Evolutionary conservation across 2,797 vertebrate genomes (phyloP).

Genomic region (Cyprinodon diabolis): DNA sequence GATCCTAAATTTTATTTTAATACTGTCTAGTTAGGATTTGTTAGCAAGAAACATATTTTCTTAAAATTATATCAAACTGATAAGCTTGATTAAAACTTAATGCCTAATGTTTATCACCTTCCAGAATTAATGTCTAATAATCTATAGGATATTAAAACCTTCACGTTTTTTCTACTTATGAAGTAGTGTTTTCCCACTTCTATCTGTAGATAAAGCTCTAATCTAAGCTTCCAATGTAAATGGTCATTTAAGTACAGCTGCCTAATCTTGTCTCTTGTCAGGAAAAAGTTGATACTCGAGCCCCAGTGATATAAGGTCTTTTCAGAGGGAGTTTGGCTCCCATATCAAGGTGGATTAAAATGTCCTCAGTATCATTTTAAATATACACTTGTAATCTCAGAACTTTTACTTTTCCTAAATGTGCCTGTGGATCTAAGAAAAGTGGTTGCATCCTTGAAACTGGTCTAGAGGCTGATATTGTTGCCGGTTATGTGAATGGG

Average conservation of each 20-base stretch:
- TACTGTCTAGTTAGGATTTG: neutral
- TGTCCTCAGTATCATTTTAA: constrained; percentile 56
- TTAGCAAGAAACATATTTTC: neutral
- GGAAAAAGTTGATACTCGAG: constrained; percentile 51
- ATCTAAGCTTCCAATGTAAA: constrained; percentile 46
- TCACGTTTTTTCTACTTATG: constrained; percentile 23
- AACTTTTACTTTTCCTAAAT: constrained; percentile 33
- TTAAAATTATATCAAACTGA: neutral
- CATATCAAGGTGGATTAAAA: constrained; percentile 58
- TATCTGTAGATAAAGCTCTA: constrained; percentile 56
- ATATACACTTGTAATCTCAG: constrained; percentile 58
- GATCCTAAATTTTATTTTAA: neutral
- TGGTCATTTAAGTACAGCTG: constrained; percentile 45
- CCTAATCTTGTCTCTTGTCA: constrained; percentile 66
- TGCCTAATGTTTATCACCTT: neutral
- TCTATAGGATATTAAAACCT: constrained; percentile 18
- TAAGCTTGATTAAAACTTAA: neutral
- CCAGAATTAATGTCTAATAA: neutral
- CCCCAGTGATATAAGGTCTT: constrained; percentile 36
- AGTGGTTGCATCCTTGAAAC: constrained; percentile 57
- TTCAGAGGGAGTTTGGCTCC: constrained; percentile 38
- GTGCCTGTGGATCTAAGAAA: constrained; percentile 34
- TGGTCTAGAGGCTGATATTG: constrained; percentile 24
- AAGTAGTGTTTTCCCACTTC: constrained; percentile 51
- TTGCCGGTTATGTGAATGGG: constrained; percentile 35